Evolutionary conservation across 2,888 invertebrate genomes (phyloP), one percentile per base, ranked within the genome.

Genomic region (Drosophila suboccidentalis): DNA sequence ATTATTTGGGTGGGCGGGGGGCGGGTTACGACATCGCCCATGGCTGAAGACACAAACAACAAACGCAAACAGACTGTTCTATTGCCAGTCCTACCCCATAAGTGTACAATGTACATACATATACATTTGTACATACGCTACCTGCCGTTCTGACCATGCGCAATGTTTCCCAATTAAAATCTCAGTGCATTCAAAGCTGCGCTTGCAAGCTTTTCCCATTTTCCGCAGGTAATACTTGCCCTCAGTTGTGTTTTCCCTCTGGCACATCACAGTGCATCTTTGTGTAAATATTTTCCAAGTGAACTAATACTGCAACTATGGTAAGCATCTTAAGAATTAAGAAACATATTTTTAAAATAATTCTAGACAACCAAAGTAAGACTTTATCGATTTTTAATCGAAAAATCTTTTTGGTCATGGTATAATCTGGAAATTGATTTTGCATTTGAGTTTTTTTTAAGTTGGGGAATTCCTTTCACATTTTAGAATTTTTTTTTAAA

Each of bases 171-270:
- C 19, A 19, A 39, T 41, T 47, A 41, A 44, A 41, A 34, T 54
- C 59, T 64, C 36, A 51, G 8, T 73, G 75, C 77, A 76, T 38
- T 38, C n/a, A 19, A 47, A 59, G 73, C 73, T 57, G 63, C 67
- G 44, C 32, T 57, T 67, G 13, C 19, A 46, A 57, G 55, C 55
- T 67, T 63, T 72, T 32, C 47, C 46, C 47, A 38, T 19, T 60
- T 68, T 41, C 54, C 29, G 32, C 13, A 19, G 68, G 13, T 49
- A 36, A 54, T 49, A 17, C 15, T 34, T 43, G 55, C 26, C 51
- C 73, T 61, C 46, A 51, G 69, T 73, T 69, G 64, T 69, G 64
- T 59, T 60, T 73, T 44, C 15, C 15, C 9, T 38, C 60, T 41
- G 36, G 38, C 54, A 58, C 58, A 22, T 22, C 29, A 63, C 46